Percentiles rank a stretch among this genome's conserved stretches.
phyloP scores from a whole-genome alignment of 2,113 vertebrate genomes.

The Sorex araneus region DNA sequence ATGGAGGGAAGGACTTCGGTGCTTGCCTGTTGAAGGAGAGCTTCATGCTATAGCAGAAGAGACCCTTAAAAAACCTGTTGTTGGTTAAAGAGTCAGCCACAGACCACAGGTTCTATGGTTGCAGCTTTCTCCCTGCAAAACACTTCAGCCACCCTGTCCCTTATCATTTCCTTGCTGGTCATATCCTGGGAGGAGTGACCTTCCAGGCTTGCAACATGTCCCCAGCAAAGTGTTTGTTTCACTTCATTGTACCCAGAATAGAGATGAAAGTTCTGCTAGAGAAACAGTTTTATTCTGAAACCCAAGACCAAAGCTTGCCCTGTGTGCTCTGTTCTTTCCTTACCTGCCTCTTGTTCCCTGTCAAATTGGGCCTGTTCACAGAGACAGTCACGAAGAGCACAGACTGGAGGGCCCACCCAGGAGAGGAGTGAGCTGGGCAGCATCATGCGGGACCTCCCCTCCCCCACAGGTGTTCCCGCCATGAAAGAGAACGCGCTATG shows the following conservation, averaged over 20 bases:
- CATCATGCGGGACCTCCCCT: not conserved
- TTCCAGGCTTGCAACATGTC: not conserved
- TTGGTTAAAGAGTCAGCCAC: not conserved
- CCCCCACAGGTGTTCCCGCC: not conserved
- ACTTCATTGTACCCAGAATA: not conserved
- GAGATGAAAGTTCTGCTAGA: not conserved
- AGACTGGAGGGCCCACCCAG: not conserved
- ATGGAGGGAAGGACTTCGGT: not conserved
- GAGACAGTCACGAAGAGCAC: too few species aligned
- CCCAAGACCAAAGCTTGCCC: not conserved
- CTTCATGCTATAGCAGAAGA: not conserved
- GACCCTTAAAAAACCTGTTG: not conserved
- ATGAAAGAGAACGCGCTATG: fast-evolving
- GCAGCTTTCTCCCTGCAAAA: not conserved
- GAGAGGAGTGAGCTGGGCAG: not conserved
- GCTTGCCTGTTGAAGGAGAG: not conserved
- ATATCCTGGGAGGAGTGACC: not conserved
- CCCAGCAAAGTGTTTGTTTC: not conserved
- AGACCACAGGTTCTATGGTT: not conserved
- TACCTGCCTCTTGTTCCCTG: too few species aligned
- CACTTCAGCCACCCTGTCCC: not conserved
- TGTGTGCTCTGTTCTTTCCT: not conserved
- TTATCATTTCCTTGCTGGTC: fast-evolving
- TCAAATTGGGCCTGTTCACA: not conserved
- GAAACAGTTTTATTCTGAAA: not conserved